Base-by-base conservation (phyloP, 2,113 vertebrate species). In the Lethenteron reissneri region DNA sequence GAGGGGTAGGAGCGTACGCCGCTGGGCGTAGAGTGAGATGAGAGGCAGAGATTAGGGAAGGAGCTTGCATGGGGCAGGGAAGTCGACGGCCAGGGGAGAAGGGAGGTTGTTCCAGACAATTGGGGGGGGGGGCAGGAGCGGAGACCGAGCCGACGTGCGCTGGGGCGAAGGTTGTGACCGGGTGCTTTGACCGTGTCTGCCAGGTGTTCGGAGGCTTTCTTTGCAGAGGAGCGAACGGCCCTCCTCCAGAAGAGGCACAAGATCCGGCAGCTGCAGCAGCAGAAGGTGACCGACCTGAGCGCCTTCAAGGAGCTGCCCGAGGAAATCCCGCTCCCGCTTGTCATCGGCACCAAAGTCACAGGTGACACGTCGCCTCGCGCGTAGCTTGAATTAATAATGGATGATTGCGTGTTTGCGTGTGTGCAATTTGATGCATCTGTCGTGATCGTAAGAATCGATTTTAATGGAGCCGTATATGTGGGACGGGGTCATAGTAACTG, bases 261-360 rank as follows among this genome's bases (percentile, higher is more conserved):
- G 81, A 99, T 99, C 80, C 82, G 94, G 11, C 83, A 95, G 58
- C 74, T 99, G 76, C 94, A 99, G 78, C 94, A 99, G 76, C 81
- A 89, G 71, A 97, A 97, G 74, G 84, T 99, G 73, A 85, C 89
- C 12, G 92, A 99, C 68, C 83, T 97, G 75, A 92, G 89, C 2
- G 85, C 85, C 71, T 99, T 91, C 81, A 99, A 99, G 85, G 94
- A 99, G 76, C 88, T 99, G 75, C 94, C 94, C 15, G 92, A 97
- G 71, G 90, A 99, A 81, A 99, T 99, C 76, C 94, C 94, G 25
- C 78, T 99, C 59, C 90, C 90, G 0, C 81, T 99, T 77, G 92
- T 95, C 76, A 97, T 99, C 77, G 94, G 94, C 81, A 99, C 94
- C 73, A 99, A 99, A 87, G 94, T 99, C 78, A 99, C 94, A 72